Evolutionary conservation across 2,797 vertebrate species (phyloP), one percentile per base, ranked within the genome.

Genomic region (Gymnocypris eckloni): DNA sequence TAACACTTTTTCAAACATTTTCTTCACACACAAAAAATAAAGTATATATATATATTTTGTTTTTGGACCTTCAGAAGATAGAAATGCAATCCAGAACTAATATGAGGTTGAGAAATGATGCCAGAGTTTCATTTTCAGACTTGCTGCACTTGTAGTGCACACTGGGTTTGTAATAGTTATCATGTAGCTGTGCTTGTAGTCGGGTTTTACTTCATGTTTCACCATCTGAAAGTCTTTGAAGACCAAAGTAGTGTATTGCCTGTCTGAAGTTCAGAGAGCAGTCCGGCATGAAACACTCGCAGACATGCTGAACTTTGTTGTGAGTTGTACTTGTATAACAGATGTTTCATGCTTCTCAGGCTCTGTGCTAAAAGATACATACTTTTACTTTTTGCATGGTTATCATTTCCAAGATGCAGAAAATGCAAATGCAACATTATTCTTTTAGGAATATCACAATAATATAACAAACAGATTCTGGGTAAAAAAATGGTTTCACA

Each of bases 231-330:
- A 67, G 59, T 56, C 48, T 66, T 66, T 1, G 61, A 84, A 84
- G 61, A 78, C 61, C 82, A 84, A 78, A 84, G 82, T 2, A 81
- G 43, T 7, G 3, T 81, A 16, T 67, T 13, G 64, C 15, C 33
- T 9, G 4, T 84, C 15, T 84, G 82, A 78, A 69, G 83, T 56
- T 70, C 61, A 84, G 61, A 78, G 75, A 70, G 15, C 45, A 25
- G 61, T 28, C 28, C 9, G n/a, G 10, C 48, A 43, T 78, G 61
- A 78, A 78, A 66, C 41, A 5, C 18, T 75, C 15, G 9, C 54
- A 83, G 25, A 77, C 3, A 66, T 50, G 43, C 11, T 48, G 1
- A 48, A 50, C 28, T 67, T 73, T 70, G 37, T 52, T 78, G 33
- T 50, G 15, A 41, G 43, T 16, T 76, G 15, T 13, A 52, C 6